A percentile compares a stretch with the other conserved stretches of the same genome.
phyloP scores from a whole-genome alignment of 2,797 vertebrate species.

The Myotis planiceps region DNA sequence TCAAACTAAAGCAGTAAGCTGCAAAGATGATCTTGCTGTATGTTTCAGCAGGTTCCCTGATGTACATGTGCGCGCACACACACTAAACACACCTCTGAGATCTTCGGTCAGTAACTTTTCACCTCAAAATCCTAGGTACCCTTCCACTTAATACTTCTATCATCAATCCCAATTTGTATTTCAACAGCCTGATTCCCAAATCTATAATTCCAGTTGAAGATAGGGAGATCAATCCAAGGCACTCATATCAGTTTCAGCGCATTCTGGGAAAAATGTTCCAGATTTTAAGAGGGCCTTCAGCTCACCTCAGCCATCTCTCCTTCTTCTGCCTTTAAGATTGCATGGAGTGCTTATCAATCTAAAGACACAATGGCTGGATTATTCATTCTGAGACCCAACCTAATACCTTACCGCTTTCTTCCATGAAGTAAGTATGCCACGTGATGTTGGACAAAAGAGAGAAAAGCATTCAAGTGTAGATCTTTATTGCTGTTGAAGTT shows the following conservation, averaged over 20 bases:
- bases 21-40: background rate
- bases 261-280: background rate
- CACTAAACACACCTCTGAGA: background rate
- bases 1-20: background rate
- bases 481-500: background rate
- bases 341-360: background rate
- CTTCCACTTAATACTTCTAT: background rate
- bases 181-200: background rate
- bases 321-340: background rate
- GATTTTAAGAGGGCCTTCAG: background rate
- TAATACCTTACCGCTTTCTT: background rate
- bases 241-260: background rate
- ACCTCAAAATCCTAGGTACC: background rate
- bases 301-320: background rate
- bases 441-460: background rate
- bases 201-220: background rate
- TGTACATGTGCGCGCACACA: accelerated
- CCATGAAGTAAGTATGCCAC: background rate
- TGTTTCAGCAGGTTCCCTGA: background rate
- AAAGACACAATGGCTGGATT: background rate
- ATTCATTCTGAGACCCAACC: background rate
- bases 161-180: background rate
- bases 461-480: background rate
- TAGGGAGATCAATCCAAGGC: background rate
- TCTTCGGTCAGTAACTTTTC: background rate